Evolutionary conservation across 2,888 invertebrate genomes (phyloP).

Genomic region (Stratiomys singularior): DNA sequence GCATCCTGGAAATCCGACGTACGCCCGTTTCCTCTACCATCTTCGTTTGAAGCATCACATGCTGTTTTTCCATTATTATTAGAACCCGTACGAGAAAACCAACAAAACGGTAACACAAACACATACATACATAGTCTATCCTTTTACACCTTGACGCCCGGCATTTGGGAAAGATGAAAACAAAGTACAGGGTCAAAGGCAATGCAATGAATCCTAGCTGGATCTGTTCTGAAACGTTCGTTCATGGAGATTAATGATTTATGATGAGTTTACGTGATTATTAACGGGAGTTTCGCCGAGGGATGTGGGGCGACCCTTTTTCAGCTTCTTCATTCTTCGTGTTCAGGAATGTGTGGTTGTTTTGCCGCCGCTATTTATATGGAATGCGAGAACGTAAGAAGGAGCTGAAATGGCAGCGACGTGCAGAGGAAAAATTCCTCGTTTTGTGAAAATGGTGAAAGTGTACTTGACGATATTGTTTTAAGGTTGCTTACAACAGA

Average conservation of each 20-base stretch:
- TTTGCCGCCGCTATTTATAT: background rate
- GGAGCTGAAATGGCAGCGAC: background rate
- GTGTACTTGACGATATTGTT: constrained; percentile 42
- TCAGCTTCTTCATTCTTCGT: constrained; percentile 9
- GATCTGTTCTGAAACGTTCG: constrained; percentile 9
- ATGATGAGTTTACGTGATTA: constrained; percentile 52
- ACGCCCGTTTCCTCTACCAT: no score
- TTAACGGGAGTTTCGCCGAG: constrained; percentile 42
- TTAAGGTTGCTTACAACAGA: constrained; percentile 42
- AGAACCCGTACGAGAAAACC: background rate
- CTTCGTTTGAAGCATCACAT: no score
- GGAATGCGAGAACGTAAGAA: background rate
- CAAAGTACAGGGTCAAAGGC: background rate
- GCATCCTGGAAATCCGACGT: no score
- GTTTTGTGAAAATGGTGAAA: constrained; percentile 14
- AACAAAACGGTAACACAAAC: background rate
- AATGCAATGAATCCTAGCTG: background rate
- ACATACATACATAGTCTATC: background rate
- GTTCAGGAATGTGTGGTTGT: background rate
- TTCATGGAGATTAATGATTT: constrained; percentile 50
- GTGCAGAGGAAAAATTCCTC: background rate
- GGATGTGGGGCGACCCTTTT: constrained; percentile 43
- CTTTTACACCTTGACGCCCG: background rate
- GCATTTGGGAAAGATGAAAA: background rate
- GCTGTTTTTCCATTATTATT: background rate